phyloP scores from a whole-genome alignment of 2,888 invertebrate species.

The Hyposoter dolosus region DNA sequence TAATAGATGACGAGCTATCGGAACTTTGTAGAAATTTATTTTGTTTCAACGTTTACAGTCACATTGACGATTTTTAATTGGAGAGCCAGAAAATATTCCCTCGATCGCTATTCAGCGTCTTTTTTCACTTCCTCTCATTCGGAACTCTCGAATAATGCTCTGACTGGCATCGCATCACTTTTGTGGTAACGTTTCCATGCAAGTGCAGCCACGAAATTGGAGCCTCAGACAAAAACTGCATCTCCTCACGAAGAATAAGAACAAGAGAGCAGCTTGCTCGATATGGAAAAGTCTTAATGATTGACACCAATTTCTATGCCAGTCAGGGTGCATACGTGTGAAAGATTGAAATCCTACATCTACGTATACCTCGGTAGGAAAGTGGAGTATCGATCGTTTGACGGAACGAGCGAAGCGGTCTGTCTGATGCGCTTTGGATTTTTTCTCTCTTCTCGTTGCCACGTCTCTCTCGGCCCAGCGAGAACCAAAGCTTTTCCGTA shows the following conservation, averaged over 20 bases:
- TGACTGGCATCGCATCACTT: not conserved
- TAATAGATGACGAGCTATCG: conserved; percentile 26
- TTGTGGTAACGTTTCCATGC: not conserved
- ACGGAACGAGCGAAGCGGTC: conserved; percentile 45
- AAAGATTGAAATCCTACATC: conserved; percentile 43
- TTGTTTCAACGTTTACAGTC: not conserved
- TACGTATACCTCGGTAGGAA: conserved; percentile 31
- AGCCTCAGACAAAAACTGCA: conserved; percentile 38
- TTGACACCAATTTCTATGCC: conserved; percentile 54
- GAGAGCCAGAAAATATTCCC: not conserved
- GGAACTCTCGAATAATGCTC: not conserved
- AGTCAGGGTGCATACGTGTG: conserved; percentile 30
- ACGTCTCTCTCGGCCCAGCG: conserved; percentile 51
- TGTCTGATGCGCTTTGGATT: conserved; percentile 42
- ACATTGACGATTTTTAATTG: not conserved
- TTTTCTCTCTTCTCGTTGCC: conserved; percentile 26
- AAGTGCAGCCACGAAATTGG: conserved; percentile 24
- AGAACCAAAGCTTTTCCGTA: conserved; percentile 80
- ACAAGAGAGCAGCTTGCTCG: conserved; percentile 9
- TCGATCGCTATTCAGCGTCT: not conserved
- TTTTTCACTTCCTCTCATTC: not conserved
- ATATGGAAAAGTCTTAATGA: conserved; percentile 48
- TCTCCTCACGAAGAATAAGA: conserved; percentile 28
- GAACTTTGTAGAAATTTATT: not conserved
- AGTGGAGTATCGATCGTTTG: conserved; percentile 60